Evolutionary conservation across 2,888 invertebrate species (phyloP).

Genomic region (Ischnus inquisitorius): DNA sequence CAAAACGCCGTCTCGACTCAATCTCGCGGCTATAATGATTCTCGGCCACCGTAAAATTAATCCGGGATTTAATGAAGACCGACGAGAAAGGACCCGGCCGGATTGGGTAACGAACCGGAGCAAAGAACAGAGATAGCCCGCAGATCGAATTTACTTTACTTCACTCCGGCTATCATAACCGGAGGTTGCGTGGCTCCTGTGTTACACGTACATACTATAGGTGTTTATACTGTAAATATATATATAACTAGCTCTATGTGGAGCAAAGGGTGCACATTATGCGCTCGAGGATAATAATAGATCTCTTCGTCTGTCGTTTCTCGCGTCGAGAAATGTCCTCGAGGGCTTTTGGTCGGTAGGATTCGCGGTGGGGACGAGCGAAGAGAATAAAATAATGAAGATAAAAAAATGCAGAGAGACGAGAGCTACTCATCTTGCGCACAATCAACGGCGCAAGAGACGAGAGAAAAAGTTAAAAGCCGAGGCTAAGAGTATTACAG

Average conservation of each 20-base stretch:
- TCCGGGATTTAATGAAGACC: constrained; percentile 69
- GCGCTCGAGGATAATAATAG: constrained; percentile 47
- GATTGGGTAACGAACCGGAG: not conserved
- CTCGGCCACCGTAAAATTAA: constrained; percentile 68
- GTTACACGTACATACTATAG: constrained; percentile 16
- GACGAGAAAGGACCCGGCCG: constrained; percentile 55
- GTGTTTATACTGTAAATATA: constrained; percentile 10
- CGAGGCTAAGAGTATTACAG: not conserved
- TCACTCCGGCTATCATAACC: constrained; percentile 36
- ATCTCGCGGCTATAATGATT: constrained; percentile 67
- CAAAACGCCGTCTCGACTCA: constrained; percentile 52
- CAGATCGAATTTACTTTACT: constrained; percentile 65
- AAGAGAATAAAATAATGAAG: constrained; percentile 13
- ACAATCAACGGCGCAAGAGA: constrained; percentile 29
- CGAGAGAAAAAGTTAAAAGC: constrained; percentile 17
- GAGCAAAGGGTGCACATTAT: constrained; percentile 22
- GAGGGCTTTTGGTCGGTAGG: constrained; percentile 42
- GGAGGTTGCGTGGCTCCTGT: constrained; percentile 36
- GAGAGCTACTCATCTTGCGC: constrained; percentile 51
- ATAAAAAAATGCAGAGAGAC: constrained; percentile 34
- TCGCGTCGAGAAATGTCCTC: constrained; percentile 52
- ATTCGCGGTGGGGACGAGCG: constrained; percentile 15
- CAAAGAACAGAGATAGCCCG: constrained; percentile 15
- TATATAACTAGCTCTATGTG: not conserved
- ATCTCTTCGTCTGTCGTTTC: not conserved